Percentiles rank a stretch among this genome's conserved stretches.
phyloP scores from a whole-genome alignment of 2,113 vertebrate species.

The Crotalus horridus region DNA sequence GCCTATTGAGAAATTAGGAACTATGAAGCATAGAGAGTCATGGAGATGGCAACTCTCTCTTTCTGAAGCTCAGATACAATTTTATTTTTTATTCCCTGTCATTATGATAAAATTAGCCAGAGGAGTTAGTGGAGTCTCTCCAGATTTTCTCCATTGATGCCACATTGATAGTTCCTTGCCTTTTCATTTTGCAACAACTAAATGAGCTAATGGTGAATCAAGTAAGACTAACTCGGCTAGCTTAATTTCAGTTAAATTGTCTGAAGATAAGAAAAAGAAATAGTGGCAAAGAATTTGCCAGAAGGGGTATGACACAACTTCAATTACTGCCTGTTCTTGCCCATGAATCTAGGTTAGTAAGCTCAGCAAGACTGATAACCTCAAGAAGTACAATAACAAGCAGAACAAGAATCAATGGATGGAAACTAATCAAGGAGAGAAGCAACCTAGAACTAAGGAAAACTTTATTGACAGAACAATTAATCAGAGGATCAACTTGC shows the following conservation, averaged over 20 bases:
- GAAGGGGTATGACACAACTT: background rate
- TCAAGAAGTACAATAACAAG: too few relatives aligned
- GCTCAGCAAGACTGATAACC: background rate
- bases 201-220: background rate
- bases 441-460: background rate
- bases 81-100: background rate
- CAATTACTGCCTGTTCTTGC: background rate
- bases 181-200: background rate
- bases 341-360: background rate
- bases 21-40: background rate
- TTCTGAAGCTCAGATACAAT: background rate
- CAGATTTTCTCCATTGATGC: background rate
- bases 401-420: background rate
- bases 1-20: background rate
- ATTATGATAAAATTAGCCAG: background rate
- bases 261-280: background rate
- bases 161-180: background rate
- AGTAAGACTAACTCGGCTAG: background rate
- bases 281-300: background rate
- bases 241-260: background rate
- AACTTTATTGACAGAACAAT: background rate
- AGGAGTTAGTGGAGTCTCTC: background rate
- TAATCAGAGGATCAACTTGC: too few relatives aligned
- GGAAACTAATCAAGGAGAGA: background rate
- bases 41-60: background rate